Base-by-base conservation (phyloP, 2,888 invertebrate genomes). In the Metellina segmentata region DNA sequence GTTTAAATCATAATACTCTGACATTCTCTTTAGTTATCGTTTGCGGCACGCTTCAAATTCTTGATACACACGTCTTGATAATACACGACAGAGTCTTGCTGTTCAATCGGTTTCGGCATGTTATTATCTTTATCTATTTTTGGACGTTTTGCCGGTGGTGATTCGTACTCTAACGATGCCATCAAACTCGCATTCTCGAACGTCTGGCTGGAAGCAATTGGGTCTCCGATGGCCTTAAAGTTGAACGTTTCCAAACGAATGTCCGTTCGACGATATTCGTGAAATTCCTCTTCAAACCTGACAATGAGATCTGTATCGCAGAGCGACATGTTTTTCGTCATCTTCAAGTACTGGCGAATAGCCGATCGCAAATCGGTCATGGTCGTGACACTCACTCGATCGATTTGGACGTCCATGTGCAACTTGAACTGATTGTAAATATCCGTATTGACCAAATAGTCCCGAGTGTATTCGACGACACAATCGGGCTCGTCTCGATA, bases 211-310 rank as follows among this genome's bases (percentile, higher is more conserved):
- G 71, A 16, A 9, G n/a, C 72, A 6, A 13, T 7, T n/a, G 7
- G 53, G 16, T 85, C 53, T 7, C 74, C 34, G 9, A 85, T 61
- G 49, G 75, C 75, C 2, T 19, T 75, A 11, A 75, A 75, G 0
- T 48, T 51, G n/a, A 49, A 49, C 7, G 70, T 20, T 0, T 69
- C 71, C 49, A 70, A 70, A 13, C 48, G 70, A 11, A 70, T 11
- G 48, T 82, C 81, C 16, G 81, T 34, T 13, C 48, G 20, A 7
- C 81, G 20, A n/a, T 49, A 48, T 1, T 70, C 81, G 7, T 8
- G 7, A 82, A 82, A 82, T 82, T 82, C 81, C 7, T 69, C 48
- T 70, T 70, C 81, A n/a, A 82, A 82, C 48, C 70, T 82, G 13
- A n/a, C n/a, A n/a, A n/a, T n/a, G n/a, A n/a, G n/a, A n/a, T n/a